These are phyloP conservation scores for Porphyrio hochstetteri DNA, from an alignment of 2,113 vertebrate species.

Conservation along the genomic window DNA sequence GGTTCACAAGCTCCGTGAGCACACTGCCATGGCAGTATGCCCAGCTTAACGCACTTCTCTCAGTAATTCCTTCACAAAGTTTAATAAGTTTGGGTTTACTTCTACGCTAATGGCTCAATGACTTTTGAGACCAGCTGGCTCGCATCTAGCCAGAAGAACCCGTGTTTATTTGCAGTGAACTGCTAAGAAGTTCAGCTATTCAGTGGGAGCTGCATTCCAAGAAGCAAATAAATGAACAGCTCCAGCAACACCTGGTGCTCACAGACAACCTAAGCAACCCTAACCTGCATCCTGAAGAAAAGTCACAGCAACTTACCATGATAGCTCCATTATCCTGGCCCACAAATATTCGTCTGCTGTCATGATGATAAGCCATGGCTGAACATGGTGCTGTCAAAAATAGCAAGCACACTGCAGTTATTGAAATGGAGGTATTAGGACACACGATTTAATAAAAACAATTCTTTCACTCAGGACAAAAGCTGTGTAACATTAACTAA, in stretches of 20 bases:
- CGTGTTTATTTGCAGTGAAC: neutral
- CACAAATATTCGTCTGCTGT: constrained; percentile 93
- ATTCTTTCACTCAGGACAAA: neutral
- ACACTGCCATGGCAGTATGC: neutral
- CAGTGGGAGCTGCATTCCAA: neutral
- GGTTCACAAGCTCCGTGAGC: neutral
- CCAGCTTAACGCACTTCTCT: neutral
- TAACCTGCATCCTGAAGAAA: neutral
- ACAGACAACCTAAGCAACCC: neutral
- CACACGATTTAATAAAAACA: neutral
- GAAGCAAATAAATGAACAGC: neutral
- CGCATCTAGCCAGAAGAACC: neutral
- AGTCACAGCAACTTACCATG: constrained; percentile 82
- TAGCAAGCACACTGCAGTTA: neutral
- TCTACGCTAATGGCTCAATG: neutral
- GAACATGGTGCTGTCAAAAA: constrained; percentile 87
- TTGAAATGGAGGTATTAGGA: neutral
- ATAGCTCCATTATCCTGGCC: constrained; percentile 96
- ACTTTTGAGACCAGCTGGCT: neutral
- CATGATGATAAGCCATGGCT: constrained; percentile 93
- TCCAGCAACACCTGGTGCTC: neutral
- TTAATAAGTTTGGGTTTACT: neutral
- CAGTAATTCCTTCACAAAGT: neutral
- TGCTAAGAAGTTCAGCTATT: neutral
- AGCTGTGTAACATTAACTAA: neutral